Evolutionary conservation across 23 tunicate species (phyloP).

Genomic region (Halocynthia roretzi): DNA sequence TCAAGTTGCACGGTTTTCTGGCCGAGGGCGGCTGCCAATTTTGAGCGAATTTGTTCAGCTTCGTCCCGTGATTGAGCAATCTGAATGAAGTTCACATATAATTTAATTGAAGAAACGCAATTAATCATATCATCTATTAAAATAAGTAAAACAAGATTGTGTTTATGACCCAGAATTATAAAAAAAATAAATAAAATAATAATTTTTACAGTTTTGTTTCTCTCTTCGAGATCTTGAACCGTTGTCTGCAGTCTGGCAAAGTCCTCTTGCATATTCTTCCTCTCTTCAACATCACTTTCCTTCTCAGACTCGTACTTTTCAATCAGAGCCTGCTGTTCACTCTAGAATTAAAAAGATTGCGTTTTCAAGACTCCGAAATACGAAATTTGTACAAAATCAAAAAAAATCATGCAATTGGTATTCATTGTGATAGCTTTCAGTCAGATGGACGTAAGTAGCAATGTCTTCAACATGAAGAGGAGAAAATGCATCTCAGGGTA

Average conservation of each 20-base stretch:
- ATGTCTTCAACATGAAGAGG: no score
- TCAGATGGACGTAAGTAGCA: no score
- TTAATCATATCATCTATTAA: not conserved
- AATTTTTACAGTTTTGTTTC: not conserved
- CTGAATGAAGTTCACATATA: not conserved
- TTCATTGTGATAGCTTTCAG: no score
- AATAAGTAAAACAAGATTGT: no score
- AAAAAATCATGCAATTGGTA: no score
- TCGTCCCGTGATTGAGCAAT: not conserved
- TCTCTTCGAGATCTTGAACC: not conserved
- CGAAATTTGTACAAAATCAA: no score
- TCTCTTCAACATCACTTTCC: not conserved
- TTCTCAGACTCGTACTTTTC: conserved; percentile 17
- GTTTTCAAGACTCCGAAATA: no score
- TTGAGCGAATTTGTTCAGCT: not conserved
- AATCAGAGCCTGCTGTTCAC: conserved; percentile 15
- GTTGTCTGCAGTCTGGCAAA: not conserved
- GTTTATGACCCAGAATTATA: no score
- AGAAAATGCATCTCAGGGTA: no score
- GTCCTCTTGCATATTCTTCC: not conserved
- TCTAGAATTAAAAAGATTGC: not conserved
- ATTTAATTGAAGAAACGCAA: not conserved
- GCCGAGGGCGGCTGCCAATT: not conserved
- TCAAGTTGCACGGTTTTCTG: not conserved
- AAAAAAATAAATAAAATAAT: not conserved